Base-by-base conservation (phyloP, 2,888 invertebrate genomes). In the Cosmopolites sordidus region DNA sequence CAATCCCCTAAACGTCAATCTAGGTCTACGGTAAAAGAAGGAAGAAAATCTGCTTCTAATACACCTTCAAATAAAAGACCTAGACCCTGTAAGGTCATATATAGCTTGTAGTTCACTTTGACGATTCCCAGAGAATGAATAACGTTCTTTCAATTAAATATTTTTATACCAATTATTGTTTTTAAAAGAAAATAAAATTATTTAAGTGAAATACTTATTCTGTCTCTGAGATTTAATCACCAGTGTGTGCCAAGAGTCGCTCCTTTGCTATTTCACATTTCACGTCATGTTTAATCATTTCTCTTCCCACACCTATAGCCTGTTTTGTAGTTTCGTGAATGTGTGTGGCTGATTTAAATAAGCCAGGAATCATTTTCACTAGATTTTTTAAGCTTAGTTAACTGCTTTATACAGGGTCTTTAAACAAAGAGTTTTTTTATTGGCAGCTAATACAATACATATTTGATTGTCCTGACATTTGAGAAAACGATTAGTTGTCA, bases 1-100 rank as follows among this genome's bases (percentile, higher is more conserved):
- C 51, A 54, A 52, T 90, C 90, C 45, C 89, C 90, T 17, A 88
- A 89, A 67, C 84, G 89, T 61, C 86, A 88, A 66, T 83, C 86
- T 43, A 81, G 83, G 68, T 82, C 84, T 33, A 79, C 82, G 65
- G 79, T 81, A 1, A 74, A 82, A 76, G 80, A 81, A 74, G 81
- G 82, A 75, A 79, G 81, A 77, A 83, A 82, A 76, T 81, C 80
- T 65, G 77, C 75, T 54, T 80, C 75, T 50, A 81, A 76, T 76
- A 79, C 80, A 69, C 78, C 79, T 72, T 69, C 73, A 59, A 73
- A 69, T 73, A 79, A 72, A 78, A 83, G 84, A 74, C 79, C 84
- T 62, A 79, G 86, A 69, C 87, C 87, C 71, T 82, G 82, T 79
- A 86, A 87, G 80, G 83, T 56, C 71, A 45, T 39, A 49, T 22